Evolutionary conservation across 2,888 invertebrate species (phyloP).

Genomic region (Eupithecia abbreviata): DNA sequence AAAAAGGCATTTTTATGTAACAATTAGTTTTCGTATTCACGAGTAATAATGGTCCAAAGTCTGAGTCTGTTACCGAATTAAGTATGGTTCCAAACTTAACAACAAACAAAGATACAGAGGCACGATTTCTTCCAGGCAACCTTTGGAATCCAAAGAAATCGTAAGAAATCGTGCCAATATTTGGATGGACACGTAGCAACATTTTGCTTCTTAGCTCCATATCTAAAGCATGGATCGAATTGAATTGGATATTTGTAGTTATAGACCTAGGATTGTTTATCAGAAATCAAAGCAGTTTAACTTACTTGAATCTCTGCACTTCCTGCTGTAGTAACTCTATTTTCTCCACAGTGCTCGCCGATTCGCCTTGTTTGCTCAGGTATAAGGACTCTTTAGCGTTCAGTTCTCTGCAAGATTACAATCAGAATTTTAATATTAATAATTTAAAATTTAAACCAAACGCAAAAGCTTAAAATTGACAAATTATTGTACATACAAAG

Average conservation of each 20-base stretch:
- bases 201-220: not conserved
- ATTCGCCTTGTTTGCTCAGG: slow-evolving; percentile 92
- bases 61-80: too few relatives aligned
- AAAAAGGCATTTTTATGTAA: not conserved
- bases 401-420: slow-evolving; percentile 85
- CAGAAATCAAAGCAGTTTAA: not conserved
- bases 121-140: too few relatives aligned
- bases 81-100: too few relatives aligned
- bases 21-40: not conserved
- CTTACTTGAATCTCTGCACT: slow-evolving; percentile 90
- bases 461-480: not conserved
- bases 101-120: too few relatives aligned
- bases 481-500: not conserved
- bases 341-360: slow-evolving; percentile 90
- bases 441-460: not conserved
- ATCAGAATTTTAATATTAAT: not conserved
- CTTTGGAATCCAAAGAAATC: too few relatives aligned
- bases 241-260: not conserved
- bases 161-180: too few relatives aligned
- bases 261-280: not conserved
- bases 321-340: slow-evolving; percentile 91
- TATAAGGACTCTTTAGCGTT: slow-evolving; percentile 89
- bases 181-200: not conserved
- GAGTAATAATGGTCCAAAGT: not conserved
- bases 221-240: too few relatives aligned